Percentiles rank a stretch among this genome's conserved stretches.
Evolutionary conservation across 2,113 vertebrate genomes (phyloP).

Genomic region (Poicephalus meyeri): DNA sequence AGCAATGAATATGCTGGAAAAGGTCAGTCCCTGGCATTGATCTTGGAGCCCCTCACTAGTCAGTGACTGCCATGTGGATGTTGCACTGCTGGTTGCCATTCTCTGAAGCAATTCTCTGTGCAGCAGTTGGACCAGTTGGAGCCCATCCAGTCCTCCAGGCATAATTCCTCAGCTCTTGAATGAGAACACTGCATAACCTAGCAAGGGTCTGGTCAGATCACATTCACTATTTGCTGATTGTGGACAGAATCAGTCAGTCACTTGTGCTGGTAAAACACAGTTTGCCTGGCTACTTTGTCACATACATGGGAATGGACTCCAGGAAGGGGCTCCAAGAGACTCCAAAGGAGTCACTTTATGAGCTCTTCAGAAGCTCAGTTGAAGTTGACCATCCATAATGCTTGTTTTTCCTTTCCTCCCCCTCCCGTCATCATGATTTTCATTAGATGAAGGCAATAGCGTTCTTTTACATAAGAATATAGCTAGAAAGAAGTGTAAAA

Average conservation of each 20-base stretch:
- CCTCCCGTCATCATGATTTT: not conserved
- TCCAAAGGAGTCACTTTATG: not conserved
- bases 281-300: not conserved
- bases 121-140: not conserved
- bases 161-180: not conserved
- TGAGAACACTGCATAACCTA: not conserved
- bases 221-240: not conserved
- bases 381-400: not conserved
- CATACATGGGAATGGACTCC: not conserved
- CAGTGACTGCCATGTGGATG: not conserved
- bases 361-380: not conserved
- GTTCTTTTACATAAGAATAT: conserved; percentile 46
- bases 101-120: not conserved
- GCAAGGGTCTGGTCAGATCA: not conserved
- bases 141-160: not conserved
- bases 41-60: not conserved
- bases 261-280: not conserved
- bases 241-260: not conserved
- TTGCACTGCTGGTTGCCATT: not conserved
- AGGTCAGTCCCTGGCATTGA: rapidly evolving
- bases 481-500: conserved; percentile 34
- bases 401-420: not conserved
- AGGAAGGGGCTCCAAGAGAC: not conserved
- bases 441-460: not conserved
- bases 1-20: not conserved